Evolutionary conservation across 1,140 invertebrate species (phyloP).

Genomic region (Steinernema khuongi): DNA sequence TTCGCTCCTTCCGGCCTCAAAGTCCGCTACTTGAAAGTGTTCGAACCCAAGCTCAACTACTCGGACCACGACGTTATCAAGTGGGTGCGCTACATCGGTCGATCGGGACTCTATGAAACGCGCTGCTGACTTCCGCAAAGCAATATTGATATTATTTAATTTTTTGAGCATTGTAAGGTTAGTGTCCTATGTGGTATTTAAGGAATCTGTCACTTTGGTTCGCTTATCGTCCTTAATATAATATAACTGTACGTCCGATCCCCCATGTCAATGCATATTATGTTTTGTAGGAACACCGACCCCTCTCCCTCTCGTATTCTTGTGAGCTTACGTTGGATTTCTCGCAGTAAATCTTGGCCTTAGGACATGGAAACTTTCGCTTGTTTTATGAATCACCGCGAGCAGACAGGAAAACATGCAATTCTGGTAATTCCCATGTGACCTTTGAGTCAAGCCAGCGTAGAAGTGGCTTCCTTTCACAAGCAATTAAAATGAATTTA

Average conservation of each 20-base stretch:
- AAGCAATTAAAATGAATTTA: too few species aligned
- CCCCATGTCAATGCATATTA: too few species aligned
- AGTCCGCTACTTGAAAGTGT: conserved; percentile 98
- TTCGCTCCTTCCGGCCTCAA: conserved; percentile 96
- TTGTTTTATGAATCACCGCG: too few species aligned
- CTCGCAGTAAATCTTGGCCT: too few species aligned
- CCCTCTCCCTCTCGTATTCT: not conserved
- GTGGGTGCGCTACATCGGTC: conserved; percentile 99
- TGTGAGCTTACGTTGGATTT: too few species aligned
- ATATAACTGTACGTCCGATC: too few species aligned
- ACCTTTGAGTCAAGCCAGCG: too few species aligned
- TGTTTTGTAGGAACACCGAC: not conserved
- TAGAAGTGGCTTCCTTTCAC: too few species aligned
- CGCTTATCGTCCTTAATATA: not conserved
- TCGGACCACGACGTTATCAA: conserved; percentile 99
- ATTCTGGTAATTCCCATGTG: too few species aligned
- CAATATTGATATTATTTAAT: not conserved
- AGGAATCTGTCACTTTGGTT: not conserved
- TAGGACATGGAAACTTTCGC: too few species aligned
- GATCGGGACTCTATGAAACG: conserved; percentile 97
- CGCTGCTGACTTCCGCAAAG: conserved; percentile 69
- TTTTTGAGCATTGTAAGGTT: not conserved
- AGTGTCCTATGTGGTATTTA: not conserved
- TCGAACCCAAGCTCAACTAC: conserved; percentile 98
- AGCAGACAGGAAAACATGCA: too few species aligned